Percentiles rank a stretch among this genome's conserved stretches.
Conservation (phyloP, 2,888 invertebrate genomes). For the Gastrophysa polygoni region DNA sequence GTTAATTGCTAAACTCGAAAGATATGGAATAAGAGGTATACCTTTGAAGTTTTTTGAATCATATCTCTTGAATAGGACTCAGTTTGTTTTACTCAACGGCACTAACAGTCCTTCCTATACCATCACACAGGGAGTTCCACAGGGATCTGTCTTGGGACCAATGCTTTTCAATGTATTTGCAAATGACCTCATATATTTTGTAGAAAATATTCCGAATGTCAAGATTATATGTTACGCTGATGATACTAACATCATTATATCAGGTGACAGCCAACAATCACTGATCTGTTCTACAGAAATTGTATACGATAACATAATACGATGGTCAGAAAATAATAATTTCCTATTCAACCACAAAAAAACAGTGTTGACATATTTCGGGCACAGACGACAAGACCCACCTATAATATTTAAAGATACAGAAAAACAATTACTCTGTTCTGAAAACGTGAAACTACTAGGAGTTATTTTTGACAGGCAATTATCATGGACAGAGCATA, state of each 20-base stretch:
- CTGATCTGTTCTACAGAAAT: constrained; percentile 2
- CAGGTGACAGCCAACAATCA: constrained; percentile 1
- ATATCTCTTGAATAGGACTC: constrained; percentile 1
- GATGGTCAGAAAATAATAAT: neutral
- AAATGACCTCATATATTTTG: neutral
- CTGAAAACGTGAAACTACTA: constrained; percentile 8
- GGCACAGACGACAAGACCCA: neutral
- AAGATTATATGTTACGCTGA: constrained; percentile 2
- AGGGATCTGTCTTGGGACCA: neutral
- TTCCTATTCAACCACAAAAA: neutral
- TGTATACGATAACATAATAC: constrained; percentile 2
- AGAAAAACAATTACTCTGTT: constrained; percentile 8
- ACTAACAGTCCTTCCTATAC: constrained; percentile 1
- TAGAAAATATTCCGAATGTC: neutral
- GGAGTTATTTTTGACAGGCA: constrained; percentile 9
- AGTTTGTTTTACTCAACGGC: neutral
- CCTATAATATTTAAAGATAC: neutral
- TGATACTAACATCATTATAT: constrained; percentile 2
- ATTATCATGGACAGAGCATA: constrained; percentile 5
- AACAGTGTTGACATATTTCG: neutral
- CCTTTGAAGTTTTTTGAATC: neutral
- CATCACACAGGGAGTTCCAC: neutral
- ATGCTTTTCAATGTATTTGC: neutral
- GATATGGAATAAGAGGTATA: constrained; percentile 1
- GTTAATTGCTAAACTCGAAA: neutral